These are phyloP conservation scores for Pipistrellus pipistrellus DNA, from an alignment of 2,797 vertebrate species.

Conservation along the genomic window DNA sequence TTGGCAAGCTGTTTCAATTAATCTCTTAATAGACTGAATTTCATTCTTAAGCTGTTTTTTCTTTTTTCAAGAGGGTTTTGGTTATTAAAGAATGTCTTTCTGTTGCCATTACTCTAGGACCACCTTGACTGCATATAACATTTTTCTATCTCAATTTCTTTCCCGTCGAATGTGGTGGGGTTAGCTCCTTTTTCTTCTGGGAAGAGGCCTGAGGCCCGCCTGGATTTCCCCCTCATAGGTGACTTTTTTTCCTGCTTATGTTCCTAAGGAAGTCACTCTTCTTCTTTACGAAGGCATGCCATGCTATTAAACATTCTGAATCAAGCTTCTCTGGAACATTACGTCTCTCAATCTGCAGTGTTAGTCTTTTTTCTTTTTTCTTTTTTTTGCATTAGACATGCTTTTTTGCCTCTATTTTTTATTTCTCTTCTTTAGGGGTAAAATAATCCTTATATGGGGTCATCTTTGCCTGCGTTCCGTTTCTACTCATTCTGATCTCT, in stretches of 20 bases:
- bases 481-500: conserved; percentile 17
- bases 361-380: neutral
- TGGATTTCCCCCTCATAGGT: neutral
- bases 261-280: neutral
- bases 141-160: neutral
- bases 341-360: neutral
- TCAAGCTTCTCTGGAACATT: conserved; percentile 12
- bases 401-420: conserved; percentile 33
- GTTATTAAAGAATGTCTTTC: neutral
- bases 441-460: neutral
- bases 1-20: conserved; percentile 11
- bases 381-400: neutral
- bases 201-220: neutral
- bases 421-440: conserved; percentile 1
- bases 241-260: neutral
- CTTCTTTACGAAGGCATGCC: neutral
- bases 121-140: neutral
- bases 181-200: conserved; percentile 11
- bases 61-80: neutral
- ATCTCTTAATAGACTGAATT: neutral
- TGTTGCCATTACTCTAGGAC: neutral
- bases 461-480: neutral
- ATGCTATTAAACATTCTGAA: conserved; percentile 34
- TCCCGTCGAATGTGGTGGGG: neutral
- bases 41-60: neutral